Base-by-base conservation (phyloP, 2,888 invertebrate genomes). In the Eupithecia dodoneata region DNA sequence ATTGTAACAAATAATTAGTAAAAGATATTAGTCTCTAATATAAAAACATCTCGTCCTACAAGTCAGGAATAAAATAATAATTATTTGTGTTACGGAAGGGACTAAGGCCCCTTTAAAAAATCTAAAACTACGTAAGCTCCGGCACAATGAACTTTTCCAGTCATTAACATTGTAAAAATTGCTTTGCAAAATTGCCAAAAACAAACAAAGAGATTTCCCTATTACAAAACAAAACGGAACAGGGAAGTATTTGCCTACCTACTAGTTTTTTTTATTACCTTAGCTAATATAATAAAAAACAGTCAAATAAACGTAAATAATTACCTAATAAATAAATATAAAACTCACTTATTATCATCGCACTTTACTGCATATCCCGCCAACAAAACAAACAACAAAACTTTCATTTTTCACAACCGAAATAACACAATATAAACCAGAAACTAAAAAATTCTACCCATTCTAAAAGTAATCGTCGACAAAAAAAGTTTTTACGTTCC, bases 281-380 rank as follows among this genome's bases (percentile, higher is more conserved):
- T 7, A 44, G 7, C 44, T 7, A 44, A 44, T 44, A 44, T 44
- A 44, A 44, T 44, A 0, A 44, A 44, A 44, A 44, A 6, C 15
- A 1, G 5, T 52, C n/a, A 1, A n/a, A 52, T 52, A 6, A 13
- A n/a, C 13, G 4, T 6, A 6, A n/a, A 52, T 15, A 15, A 52
- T 52, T 52, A 5, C 15, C 15, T 4, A 42, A 72, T 44, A 75
- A 63, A 72, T 49, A 63, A 71, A 63, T 18, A 59, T 71, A 79
- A 70, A 70, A 85, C 89, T 87, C 85, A 93, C 93, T 90, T 90
- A 49, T 88, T 86, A 79, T 90, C 89, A 82, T 92, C 91, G 81
- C 92, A 90, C 77, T 86, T 89, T n/a, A 90, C 93, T 74, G 91
- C 89, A 83, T 86, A 91, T 76, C 89, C 89, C 83, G 88, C 88